A percentile compares a stretch with the other conserved stretches of the same genome.
phyloP scores from a whole-genome alignment of 2,113 vertebrate species.

The Menura novaehollandiae region DNA sequence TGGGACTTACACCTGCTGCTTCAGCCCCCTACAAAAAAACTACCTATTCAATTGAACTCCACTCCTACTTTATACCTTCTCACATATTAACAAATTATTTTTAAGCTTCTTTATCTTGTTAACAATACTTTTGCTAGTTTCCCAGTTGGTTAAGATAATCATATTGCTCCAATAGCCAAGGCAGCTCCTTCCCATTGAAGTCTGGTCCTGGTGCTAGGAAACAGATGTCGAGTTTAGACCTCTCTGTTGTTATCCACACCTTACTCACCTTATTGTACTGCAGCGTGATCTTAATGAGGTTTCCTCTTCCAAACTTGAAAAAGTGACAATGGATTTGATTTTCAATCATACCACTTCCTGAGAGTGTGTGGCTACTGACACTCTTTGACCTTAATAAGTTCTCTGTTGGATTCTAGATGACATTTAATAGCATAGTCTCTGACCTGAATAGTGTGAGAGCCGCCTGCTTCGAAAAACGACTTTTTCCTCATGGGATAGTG shows the following conservation, averaged over 20 bases:
- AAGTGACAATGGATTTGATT: background rate
- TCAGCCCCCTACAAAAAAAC: background rate
- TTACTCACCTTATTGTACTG: background rate
- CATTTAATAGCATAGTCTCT: background rate
- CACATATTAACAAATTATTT: background rate
- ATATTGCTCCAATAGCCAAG: background rate
- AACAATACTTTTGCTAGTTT: background rate
- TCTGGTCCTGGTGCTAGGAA: background rate
- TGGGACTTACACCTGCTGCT: background rate
- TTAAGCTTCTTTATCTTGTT: background rate
- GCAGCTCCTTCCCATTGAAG: background rate
- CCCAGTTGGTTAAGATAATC: background rate
- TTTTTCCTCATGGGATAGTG: background rate
- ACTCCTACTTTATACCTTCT: background rate
- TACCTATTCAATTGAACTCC: background rate
- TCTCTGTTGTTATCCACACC: background rate
- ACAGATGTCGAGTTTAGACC: background rate
- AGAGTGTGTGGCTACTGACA: background rate
- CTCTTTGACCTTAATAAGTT: background rate
- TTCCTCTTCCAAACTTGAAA: background rate
- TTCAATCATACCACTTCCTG: background rate
- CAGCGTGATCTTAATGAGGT: background rate
- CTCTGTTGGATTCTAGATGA: background rate
- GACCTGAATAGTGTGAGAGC: background rate
- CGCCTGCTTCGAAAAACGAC: background rate